phyloP scores from a whole-genome alignment of 2,113 vertebrate genomes.

The Megaleporinus macrocephalus region DNA sequence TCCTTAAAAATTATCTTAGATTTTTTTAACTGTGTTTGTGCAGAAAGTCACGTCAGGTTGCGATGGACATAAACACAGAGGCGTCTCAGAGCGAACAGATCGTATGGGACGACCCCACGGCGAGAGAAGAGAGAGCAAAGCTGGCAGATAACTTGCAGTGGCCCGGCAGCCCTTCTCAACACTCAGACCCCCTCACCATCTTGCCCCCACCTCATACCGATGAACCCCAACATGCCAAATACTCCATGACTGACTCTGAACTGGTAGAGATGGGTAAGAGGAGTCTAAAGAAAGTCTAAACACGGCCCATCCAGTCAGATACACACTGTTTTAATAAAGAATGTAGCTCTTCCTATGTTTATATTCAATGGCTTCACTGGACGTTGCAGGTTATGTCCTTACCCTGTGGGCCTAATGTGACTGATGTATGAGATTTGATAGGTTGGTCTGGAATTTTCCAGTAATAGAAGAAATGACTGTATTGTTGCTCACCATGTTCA shows the following conservation, averaged over 20 bases:
- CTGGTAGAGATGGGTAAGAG: conserved; percentile 84
- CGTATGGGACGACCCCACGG: conserved; percentile 97
- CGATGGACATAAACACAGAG: conserved; percentile 88
- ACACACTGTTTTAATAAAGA: too few species aligned
- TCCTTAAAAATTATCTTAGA: too few species aligned
- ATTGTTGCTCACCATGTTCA: neutral
- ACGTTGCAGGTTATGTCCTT: too few species aligned
- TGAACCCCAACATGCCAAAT: conserved; percentile 59
- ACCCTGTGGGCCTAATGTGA: too few species aligned
- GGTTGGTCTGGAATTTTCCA: too few species aligned
- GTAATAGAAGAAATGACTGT: too few species aligned
- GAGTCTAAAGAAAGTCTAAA: neutral
- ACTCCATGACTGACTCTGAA: conserved; percentile 82
- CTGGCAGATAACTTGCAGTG: conserved; percentile 94
- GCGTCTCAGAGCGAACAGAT: conserved; percentile 97
- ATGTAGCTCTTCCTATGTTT: too few species aligned
- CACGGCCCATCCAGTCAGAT: too few species aligned
- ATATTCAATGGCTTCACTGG: too few species aligned
- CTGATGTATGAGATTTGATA: too few species aligned
- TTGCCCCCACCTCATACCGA: conserved; percentile 58
- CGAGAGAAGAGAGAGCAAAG: conserved; percentile 91
- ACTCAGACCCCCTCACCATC: conserved; percentile 75
- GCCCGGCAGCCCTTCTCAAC: conserved; percentile 90
- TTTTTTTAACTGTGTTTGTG: neutral
- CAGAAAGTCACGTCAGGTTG: conserved; percentile 84